These are phyloP conservation scores for Mionectes olivaceus DNA, from an alignment of 2,797 vertebrate genomes.

Conservation along the genomic window DNA sequence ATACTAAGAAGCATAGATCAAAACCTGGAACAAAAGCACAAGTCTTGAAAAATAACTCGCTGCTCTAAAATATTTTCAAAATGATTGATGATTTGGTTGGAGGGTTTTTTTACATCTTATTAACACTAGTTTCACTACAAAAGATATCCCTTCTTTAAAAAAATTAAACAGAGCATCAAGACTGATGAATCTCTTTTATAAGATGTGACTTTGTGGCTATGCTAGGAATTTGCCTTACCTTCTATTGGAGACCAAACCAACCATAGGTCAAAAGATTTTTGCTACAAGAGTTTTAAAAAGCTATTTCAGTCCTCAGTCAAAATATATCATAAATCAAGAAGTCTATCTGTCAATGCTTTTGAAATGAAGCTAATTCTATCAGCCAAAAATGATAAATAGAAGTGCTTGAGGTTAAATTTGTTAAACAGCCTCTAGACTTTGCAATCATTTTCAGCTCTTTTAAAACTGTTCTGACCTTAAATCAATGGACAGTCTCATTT, in stretches of 20 bases:
- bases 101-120: neutral
- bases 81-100: neutral
- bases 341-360: conserved; percentile 25
- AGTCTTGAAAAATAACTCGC: neutral
- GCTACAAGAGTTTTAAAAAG: conserved; percentile 8
- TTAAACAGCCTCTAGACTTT: conserved; percentile 44
- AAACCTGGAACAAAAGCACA: neutral
- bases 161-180: neutral
- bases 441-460: neutral
- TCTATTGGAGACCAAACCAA: conserved; percentile 11
- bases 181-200: neutral
- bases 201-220: neutral
- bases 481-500: neutral
- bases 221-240: conserved; percentile 8
- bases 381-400: conserved; percentile 59
- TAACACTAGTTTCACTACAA: neutral
- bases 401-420: conserved; percentile 48
- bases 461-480: conserved; percentile 17
- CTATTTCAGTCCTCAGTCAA: conserved; percentile 29
- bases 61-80: neutral
- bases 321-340: conserved; percentile 58
- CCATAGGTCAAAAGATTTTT: conserved; percentile 34
- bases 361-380: conserved; percentile 54
- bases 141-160: neutral
- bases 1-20: neutral